Percentiles rank a stretch among this genome's conserved stretches.
These are phyloP conservation scores for Musca domestica DNA, from an alignment of 1,140 invertebrate genomes.

Conservation along the genomic window DNA sequence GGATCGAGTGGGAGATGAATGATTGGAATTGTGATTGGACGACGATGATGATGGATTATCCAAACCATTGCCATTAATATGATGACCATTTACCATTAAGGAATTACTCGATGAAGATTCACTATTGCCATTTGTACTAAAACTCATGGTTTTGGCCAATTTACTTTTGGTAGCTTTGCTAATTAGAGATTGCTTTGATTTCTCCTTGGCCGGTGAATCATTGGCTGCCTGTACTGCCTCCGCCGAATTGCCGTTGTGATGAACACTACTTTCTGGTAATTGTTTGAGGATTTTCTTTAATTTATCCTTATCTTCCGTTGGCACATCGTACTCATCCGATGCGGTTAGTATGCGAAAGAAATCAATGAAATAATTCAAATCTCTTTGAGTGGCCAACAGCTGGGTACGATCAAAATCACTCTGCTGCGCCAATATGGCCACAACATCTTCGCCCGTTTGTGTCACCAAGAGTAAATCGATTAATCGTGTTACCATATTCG, in stretches of 20 bases:
- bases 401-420: slow-evolving; percentile 63
- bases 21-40: slow-evolving; percentile 18
- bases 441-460: slow-evolving; percentile 59
- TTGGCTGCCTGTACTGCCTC: background rate
- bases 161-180: slow-evolving; percentile 51
- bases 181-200: slow-evolving; percentile 41
- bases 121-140: slow-evolving; percentile 32
- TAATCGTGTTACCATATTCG: slow-evolving; percentile 71
- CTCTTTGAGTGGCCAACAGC: slow-evolving; percentile 67
- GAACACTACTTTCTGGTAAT: slow-evolving; percentile 30
- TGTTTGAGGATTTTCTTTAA: slow-evolving; percentile 42
- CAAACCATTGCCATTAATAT: background rate
- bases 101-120: background rate
- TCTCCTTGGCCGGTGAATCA: slow-evolving; percentile 18
- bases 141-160: slow-evolving; percentile 48
- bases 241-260: slow-evolving; percentile 28
- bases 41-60: slow-evolving; percentile 15
- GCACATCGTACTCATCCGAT: slow-evolving; percentile 40
- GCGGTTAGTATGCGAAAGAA: slow-evolving; percentile 51
- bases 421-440: slow-evolving; percentile 58
- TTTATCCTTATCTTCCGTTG: slow-evolving; percentile 41
- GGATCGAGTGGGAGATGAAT: slow-evolving; percentile 19
- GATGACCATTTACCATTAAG: too few species aligned
- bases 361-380: slow-evolving; percentile 65
- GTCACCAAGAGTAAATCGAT: slow-evolving; percentile 67